These are phyloP conservation scores for Condylura cristata DNA, from an alignment of 2,113 vertebrate species.

Conservation along the genomic window DNA sequence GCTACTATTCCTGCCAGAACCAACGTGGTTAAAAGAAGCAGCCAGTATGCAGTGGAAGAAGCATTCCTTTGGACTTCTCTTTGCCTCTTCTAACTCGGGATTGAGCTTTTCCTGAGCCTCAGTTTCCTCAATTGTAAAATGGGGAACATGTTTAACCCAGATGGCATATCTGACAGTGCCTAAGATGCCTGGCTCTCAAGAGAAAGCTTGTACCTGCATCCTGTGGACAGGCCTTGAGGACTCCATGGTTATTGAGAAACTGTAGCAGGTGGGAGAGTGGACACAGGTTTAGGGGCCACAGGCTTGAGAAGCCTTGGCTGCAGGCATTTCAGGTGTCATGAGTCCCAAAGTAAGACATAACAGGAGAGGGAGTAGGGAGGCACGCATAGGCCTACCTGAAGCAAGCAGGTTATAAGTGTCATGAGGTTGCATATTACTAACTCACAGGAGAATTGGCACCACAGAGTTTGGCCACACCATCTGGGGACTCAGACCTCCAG, in stretches of 20 bases:
- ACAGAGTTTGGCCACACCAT: neutral
- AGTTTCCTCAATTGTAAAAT: neutral
- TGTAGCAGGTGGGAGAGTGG: conserved; percentile 49
- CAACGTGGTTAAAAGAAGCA: neutral
- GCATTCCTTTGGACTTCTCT: neutral
- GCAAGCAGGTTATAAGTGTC: neutral
- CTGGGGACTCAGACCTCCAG: fast-evolving
- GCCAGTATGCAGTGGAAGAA: neutral
- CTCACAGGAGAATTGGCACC: neutral
- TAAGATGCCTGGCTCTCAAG: neutral
- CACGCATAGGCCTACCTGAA: neutral
- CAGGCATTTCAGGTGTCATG: neutral
- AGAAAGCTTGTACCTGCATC: neutral
- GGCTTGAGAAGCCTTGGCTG: neutral
- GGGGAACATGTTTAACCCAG: conserved; percentile 6
- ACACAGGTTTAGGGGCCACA: neutral
- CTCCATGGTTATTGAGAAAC: neutral
- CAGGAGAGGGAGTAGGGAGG: neutral
- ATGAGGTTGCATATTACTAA: neutral
- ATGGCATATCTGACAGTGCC: neutral
- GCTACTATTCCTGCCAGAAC: neutral
- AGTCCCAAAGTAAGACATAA: neutral
- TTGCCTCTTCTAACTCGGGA: neutral
- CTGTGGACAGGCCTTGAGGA: neutral
- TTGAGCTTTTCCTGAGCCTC: neutral